Percentiles rank a stretch among this genome's conserved stretches.
Evolutionary conservation across 2,797 vertebrate species (phyloP).

Genomic region (Mus spretus): DNA sequence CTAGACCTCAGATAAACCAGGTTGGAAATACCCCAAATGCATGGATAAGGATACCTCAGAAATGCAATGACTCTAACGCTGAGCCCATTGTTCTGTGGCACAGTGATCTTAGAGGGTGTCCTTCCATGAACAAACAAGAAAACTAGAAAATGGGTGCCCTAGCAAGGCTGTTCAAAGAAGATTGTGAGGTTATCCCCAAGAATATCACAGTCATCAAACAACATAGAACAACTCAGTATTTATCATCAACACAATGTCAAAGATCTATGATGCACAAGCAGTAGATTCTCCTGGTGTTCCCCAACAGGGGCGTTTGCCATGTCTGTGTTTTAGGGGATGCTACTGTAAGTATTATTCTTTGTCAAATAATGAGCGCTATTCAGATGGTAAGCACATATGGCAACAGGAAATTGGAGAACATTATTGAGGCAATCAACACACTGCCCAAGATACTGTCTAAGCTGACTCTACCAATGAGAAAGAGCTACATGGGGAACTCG

Average conservation of each 20-base stretch:
- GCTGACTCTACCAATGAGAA: not conserved
- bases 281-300: not conserved
- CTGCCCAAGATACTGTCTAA: not conserved
- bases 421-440: not conserved
- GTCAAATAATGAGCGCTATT: not conserved
- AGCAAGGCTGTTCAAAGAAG: not conserved
- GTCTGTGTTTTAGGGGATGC: not conserved
- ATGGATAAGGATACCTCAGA: not conserved
- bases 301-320: not conserved
- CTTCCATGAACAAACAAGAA: not conserved
- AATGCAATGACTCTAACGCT: not conserved
- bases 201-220: not conserved
- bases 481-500: not conserved
- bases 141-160: not conserved
- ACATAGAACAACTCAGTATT: not conserved
- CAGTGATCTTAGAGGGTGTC: not conserved
- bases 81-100: not conserved
- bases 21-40: not conserved
- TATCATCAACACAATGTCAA: not conserved
- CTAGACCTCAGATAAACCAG: not conserved
- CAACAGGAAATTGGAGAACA: not conserved
- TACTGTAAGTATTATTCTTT: not conserved
- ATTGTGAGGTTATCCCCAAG: not conserved
- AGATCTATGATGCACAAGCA: not conserved
- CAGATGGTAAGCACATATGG: not conserved